phyloP scores from a whole-genome alignment of 2,797 vertebrate species.

The Thunnus albacares region DNA sequence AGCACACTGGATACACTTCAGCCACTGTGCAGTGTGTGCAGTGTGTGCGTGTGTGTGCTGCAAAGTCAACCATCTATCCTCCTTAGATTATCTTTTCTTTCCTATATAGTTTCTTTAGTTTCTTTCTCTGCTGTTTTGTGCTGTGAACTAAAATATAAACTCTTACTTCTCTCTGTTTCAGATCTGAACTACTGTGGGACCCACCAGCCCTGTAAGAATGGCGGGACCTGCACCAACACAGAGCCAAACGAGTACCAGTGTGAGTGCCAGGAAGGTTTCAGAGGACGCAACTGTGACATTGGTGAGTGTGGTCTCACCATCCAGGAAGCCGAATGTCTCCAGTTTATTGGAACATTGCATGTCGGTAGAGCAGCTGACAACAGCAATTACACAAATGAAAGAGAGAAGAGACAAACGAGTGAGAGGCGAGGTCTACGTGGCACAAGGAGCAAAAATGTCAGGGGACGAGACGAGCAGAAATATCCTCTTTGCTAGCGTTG shows the following conservation, averaged over 20 bases:
- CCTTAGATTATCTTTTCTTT: background rate
- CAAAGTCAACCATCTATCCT: background rate
- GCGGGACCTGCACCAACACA: slow-evolving; percentile 88
- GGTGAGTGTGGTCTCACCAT: slow-evolving; percentile 75
- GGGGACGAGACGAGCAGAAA: background rate
- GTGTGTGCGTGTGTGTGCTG: slow-evolving; percentile 6
- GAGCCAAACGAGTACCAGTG: slow-evolving; percentile 90
- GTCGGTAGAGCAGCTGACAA: background rate
- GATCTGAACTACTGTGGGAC: slow-evolving; percentile 90
- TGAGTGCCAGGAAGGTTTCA: slow-evolving; percentile 87
- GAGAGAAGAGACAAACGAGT: background rate
- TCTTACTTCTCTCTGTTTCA: slow-evolving; percentile 38
- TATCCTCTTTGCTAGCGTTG: background rate
- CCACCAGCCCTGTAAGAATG: slow-evolving; percentile 87
- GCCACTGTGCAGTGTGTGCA: slow-evolving; percentile 8
- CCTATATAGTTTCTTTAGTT: background rate
- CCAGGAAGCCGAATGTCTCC: background rate
- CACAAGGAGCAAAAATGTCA: background rate
- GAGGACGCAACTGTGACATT: slow-evolving; percentile 86
- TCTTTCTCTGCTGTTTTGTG: background rate
- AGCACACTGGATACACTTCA: slow-evolving; percentile 39
- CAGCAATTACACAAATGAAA: background rate
- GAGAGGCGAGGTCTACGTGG: no score
- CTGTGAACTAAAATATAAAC: background rate
- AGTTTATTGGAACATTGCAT: background rate